phyloP scores from a whole-genome alignment of 2,797 vertebrate species.

The Cossypha polioptera region DNA sequence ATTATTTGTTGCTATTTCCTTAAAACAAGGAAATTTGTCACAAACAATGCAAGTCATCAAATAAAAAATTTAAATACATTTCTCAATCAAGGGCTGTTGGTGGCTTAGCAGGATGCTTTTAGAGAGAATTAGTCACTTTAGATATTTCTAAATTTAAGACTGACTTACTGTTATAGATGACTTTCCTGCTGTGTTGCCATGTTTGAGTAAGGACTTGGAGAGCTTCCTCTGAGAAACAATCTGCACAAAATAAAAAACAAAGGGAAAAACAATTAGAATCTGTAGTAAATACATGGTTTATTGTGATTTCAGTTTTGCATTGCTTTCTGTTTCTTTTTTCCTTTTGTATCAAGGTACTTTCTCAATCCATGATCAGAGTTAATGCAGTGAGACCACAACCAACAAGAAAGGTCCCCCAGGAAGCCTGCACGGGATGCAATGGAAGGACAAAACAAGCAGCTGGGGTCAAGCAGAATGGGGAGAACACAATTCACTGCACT shows the following conservation, averaged over 20 bases:
- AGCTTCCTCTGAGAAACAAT: constrained; percentile 98
- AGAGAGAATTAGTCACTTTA: background rate
- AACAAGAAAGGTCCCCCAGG: background rate
- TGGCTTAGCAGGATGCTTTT: background rate
- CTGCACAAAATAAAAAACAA: constrained; percentile 75
- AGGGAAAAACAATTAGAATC: background rate
- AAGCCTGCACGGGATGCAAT: background rate
- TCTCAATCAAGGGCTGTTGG: background rate
- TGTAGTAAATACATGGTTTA: background rate
- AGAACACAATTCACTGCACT: background rate
- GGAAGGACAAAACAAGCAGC: background rate
- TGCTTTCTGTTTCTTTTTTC: background rate
- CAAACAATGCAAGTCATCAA: background rate
- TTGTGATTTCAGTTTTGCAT: background rate
- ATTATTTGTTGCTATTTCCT: background rate
- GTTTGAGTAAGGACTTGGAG: constrained; percentile 93
- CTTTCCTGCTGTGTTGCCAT: constrained; percentile 95
- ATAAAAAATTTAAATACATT: background rate
- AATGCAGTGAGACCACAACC: background rate
- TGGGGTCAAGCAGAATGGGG: background rate
- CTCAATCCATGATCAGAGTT: background rate
- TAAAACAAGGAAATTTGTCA: background rate
- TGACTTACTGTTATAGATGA: constrained; percentile 93
- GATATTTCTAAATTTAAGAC: background rate
- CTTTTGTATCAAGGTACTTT: background rate